phyloP scores from a whole-genome alignment of 1,140 invertebrate genomes.

The Luehdorfia chinensis region DNA sequence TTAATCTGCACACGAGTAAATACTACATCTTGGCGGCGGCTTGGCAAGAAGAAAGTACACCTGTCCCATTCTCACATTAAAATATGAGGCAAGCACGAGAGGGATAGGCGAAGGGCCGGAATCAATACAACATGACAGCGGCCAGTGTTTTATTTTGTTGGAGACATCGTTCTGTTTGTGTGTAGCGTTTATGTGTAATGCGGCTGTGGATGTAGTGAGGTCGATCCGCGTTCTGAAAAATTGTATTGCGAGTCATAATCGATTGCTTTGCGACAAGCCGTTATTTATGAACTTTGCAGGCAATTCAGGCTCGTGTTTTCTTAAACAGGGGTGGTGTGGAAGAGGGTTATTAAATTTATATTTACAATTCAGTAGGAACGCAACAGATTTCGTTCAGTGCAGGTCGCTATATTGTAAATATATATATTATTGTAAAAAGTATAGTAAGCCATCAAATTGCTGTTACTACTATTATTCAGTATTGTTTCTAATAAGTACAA shows the following conservation, averaged over 20 bases:
- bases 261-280: conserved; percentile 11
- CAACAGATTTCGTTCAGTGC: too few relatives aligned
- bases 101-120: conserved; percentile 46
- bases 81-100: conserved; percentile 25
- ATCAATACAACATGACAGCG: conserved; percentile 65
- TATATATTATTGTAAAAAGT: too few relatives aligned
- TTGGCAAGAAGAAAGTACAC: conserved; percentile 41
- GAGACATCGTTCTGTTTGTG: conserved; percentile 46
- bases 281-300: background rate
- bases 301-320: too few relatives aligned
- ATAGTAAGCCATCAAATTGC: too few relatives aligned
- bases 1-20: conserved; percentile 61
- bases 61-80: conserved; percentile 37
- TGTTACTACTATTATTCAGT: too few relatives aligned
- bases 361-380: too few relatives aligned
- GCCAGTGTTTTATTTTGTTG: conserved; percentile 56
- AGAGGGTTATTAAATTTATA: too few relatives aligned
- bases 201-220: conserved; percentile 13
- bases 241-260: conserved; percentile 10
- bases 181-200: conserved; percentile 26
- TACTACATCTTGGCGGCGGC: conserved; percentile 44
- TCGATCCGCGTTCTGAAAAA: conserved; percentile 14
- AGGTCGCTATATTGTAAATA: too few relatives aligned
- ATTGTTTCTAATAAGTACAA: conserved; percentile 6
- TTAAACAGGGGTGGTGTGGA: too few relatives aligned